Conservation (phyloP, 1,140 invertebrate genomes). For the Drosophila varians region DNA sequence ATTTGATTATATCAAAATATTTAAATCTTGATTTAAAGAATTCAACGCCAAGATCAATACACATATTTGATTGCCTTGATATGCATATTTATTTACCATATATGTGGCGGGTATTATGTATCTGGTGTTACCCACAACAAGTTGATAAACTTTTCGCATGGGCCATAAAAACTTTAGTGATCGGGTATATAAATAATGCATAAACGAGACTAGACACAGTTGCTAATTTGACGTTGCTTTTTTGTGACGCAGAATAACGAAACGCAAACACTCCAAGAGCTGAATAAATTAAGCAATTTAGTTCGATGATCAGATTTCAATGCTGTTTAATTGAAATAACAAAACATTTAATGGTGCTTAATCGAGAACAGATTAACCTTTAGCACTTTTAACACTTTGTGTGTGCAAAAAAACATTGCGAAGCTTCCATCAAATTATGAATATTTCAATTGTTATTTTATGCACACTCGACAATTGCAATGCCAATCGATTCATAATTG, state of each 20-base stretch:
- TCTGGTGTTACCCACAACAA: slow-evolving; percentile 41
- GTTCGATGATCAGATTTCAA: slow-evolving; percentile 28
- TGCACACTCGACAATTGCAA: background rate
- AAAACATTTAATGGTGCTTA: slow-evolving; percentile 50
- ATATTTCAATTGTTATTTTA: slow-evolving; percentile 43
- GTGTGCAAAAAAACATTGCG: background rate
- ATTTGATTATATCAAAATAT: slow-evolving; percentile 4
- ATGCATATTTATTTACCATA: slow-evolving; percentile 41
- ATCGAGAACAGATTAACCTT: slow-evolving; percentile 46
- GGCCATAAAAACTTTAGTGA: slow-evolving; percentile 42
- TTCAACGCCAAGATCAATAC: background rate
- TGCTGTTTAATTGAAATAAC: slow-evolving; percentile 60
- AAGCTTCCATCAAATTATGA: slow-evolving; percentile 24
- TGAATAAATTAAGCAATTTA: slow-evolving; percentile 64
- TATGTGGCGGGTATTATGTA: slow-evolving; percentile 29
- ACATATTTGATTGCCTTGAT: slow-evolving; percentile 12
- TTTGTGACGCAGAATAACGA: slow-evolving; percentile 33
- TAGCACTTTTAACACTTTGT: slow-evolving; percentile 18
- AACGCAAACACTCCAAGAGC: slow-evolving; percentile 4
- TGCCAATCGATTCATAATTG: slow-evolving; percentile 25
- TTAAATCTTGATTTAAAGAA: slow-evolving; percentile 28
- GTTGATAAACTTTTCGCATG: slow-evolving; percentile 46
- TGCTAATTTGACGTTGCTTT: slow-evolving; percentile 55
- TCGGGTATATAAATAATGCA: slow-evolving; percentile 55
- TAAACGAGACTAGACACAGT: slow-evolving; percentile 54